phyloP scores from a whole-genome alignment of 1,140 invertebrate species.

The Bombyx mori region ASM3026992v2 NC_085110.1:14240501-14241000 shows the following conservation, averaged over 20 bases:
- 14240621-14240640: constrained; percentile 78
- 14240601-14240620: too few species aligned
- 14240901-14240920: constrained; percentile 97
- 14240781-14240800: too few species aligned
- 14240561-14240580: too few species aligned
- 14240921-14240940: constrained; percentile 98
- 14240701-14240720: constrained; percentile 98
- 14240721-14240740: constrained; percentile 96
- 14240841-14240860: constrained; percentile 85
- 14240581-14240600: too few species aligned
- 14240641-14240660: constrained; percentile 91
- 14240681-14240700: constrained; percentile 96
- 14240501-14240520: too few species aligned
- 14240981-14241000: constrained; percentile 86
- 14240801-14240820: too few species aligned
- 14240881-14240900: constrained; percentile 96
- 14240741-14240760: constrained; percentile 87
- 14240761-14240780: constrained; percentile 36
- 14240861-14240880: constrained; percentile 93
- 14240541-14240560: too few species aligned
- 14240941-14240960: constrained; percentile 96
- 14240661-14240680: constrained; percentile 96
- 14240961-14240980: constrained; percentile 87
- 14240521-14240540: too few species aligned
- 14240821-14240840: constrained; percentile 49